Base-by-base conservation (phyloP, 1,140 invertebrate species). In the Palaemon carinicauda region DNA sequence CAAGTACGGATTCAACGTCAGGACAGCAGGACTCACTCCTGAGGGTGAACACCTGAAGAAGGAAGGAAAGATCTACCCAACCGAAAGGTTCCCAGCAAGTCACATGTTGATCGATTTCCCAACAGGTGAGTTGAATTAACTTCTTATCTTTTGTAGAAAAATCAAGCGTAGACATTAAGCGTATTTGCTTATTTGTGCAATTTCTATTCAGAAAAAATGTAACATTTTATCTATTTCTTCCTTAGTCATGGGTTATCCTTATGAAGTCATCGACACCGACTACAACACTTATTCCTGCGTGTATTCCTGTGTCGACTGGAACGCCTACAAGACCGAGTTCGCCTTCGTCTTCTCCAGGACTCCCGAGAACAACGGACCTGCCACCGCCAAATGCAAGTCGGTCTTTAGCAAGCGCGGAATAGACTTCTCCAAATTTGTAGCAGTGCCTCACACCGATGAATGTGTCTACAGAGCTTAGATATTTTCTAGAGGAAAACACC, bases 101-200 rank as follows among this genome's bases (percentile, higher is more conserved):
- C 79, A 80, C 60, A 80, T 80, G 79, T 56, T 80, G 15, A 21
- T 69, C 65, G 79, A 80, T 24, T 53, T 54, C 29, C 79, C 79
- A 1, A 41, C 79, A 31, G 75, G 75, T 79, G 54, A 79, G 21
- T n/a, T 10, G 31, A 0, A n/a, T 19, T n/a, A n/a, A n/a, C 41
- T 41, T 19, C 24, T 12, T 41, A 9, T 0, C 31, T 71, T n/a
- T n/a, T 9, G n/a, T 1, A 0, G 0, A 27, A 71, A n/a, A 29
- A 24, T 71, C 29, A 41, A 41, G 7, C 5, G n/a, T n/a, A n/a
- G n/a, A n/a, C n/a, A n/a, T n/a, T n/a, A n/a, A n/a, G n/a, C n/a
- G n/a, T n/a, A n/a, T n/a, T n/a, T n/a, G n/a, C n/a, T n/a, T n/a
- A n/a, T n/a, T n/a, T n/a, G n/a, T n/a, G n/a, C n/a, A n/a, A n/a